Percentiles rank a stretch among this genome's conserved stretches.
phyloP scores from a whole-genome alignment of 2,113 vertebrate species.

The Pachypanchax playfairii region DNA sequence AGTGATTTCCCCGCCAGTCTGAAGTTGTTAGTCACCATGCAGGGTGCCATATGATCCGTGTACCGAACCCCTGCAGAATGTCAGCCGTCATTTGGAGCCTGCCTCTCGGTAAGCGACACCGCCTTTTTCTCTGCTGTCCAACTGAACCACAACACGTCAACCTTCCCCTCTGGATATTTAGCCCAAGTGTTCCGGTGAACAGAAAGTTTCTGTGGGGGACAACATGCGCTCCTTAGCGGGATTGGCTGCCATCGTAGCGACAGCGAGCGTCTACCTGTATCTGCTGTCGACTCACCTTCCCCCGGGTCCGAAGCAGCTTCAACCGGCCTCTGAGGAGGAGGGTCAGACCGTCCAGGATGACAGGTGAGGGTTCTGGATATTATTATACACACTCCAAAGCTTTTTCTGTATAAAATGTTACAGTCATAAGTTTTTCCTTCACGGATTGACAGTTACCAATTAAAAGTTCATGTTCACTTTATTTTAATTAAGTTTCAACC shows the following conservation, averaged over 20 bases:
- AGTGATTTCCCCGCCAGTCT: background rate
- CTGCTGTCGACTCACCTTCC: slow-evolving; percentile 77
- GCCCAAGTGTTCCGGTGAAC: slow-evolving; percentile 5
- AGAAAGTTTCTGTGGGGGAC: background rate
- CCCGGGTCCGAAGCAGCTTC: slow-evolving; percentile 35
- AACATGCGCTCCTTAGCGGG: slow-evolving; percentile 77
- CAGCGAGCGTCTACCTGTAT: slow-evolving; percentile 79
- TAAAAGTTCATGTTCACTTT: too few relatives aligned
- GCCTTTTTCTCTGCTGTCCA: slow-evolving; percentile 32
- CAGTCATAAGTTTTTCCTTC: too few relatives aligned
- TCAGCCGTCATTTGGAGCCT: slow-evolving; percentile 38
- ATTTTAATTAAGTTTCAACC: too few relatives aligned
- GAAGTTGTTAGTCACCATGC: slow-evolving; percentile 6
- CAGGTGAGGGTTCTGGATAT: too few relatives aligned
- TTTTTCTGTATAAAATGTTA: too few relatives aligned
- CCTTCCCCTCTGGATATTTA: slow-evolving; percentile 7
- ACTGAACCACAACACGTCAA: slow-evolving; percentile 50
- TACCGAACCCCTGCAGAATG: slow-evolving; percentile 31
- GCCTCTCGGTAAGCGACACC: slow-evolving; percentile 37
- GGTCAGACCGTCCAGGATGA: slow-evolving; percentile 27
- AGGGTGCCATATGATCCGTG: slow-evolving; percentile 55
- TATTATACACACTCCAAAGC: too few relatives aligned
- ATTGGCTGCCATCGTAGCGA: slow-evolving; percentile 66
- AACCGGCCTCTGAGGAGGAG: slow-evolving; percentile 15
- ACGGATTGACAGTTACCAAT: too few relatives aligned